Conservation (phyloP, 2,888 invertebrate genomes). For the Hyposoter didymator region DNA sequence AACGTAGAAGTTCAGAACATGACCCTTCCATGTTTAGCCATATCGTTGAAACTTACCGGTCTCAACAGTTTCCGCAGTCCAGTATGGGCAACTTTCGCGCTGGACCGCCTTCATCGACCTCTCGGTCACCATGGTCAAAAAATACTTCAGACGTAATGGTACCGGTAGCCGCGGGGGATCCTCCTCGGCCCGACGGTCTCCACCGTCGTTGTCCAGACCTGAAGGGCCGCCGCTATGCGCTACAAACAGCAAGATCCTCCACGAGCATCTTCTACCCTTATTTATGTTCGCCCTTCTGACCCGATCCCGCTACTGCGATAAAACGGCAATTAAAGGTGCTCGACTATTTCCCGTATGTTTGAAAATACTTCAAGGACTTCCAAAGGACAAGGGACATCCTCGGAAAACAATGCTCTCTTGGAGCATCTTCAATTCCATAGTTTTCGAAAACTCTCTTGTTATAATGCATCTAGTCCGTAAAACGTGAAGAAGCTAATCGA, state of each 20-base stretch:
- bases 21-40: conserved; percentile 36
- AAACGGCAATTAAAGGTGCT: conserved; percentile 72
- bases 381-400: conserved; percentile 18
- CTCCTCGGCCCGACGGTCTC: conserved; percentile 51
- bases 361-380: conserved; percentile 30
- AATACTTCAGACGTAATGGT: conserved; percentile 69
- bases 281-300: conserved; percentile 69
- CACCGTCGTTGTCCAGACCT: conserved; percentile 46
- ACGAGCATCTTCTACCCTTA: conserved; percentile 67
- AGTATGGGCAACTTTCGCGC: conserved; percentile 45
- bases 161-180: conserved; percentile 76
- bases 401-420: conserved; percentile 24
- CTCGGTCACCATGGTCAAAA: conserved; percentile 40
- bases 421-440: conserved; percentile 32
- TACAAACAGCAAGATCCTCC: conserved; percentile 41
- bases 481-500: conserved; percentile 40
- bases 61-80: conserved; percentile 36
- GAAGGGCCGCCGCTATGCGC: conserved; percentile 52
- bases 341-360: conserved; percentile 63
- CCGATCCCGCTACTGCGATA: conserved; percentile 73
- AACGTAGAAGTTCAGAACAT: conserved; percentile 14
- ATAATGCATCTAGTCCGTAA: conserved; percentile 19
- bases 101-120: conserved; percentile 54
- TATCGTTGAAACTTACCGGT: conserved; percentile 41
- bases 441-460: conserved; percentile 15